phyloP scores from a whole-genome alignment of 1,140 invertebrate species.

The Trachymyrmex septentrionalis region DNA sequence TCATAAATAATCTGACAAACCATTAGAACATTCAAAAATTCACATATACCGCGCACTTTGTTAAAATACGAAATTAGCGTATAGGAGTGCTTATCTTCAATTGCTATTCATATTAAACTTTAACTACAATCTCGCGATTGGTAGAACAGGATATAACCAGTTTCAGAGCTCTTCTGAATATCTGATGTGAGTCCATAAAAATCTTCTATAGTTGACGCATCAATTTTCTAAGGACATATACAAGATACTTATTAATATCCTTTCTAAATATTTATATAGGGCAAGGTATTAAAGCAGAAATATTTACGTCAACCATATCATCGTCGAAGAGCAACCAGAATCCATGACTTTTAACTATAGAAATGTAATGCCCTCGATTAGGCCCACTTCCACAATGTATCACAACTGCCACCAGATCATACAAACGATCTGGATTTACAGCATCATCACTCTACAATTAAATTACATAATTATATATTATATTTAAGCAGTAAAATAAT shows the following conservation, averaged over 20 bases:
- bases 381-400: slow-evolving; percentile 99
- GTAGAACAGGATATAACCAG: slow-evolving; percentile 99
- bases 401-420: slow-evolving; percentile 99
- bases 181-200: slow-evolving; percentile 99
- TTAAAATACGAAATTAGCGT: slow-evolving; percentile 70
- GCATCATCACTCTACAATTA: slow-evolving; percentile 96
- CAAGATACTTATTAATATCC: neutral
- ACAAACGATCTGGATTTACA: slow-evolving; percentile 98
- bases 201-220: slow-evolving; percentile 99
- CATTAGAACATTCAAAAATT: slow-evolving; percentile 70
- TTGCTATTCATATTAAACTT: slow-evolving; percentile 74
- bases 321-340: slow-evolving; percentile 99
- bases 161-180: slow-evolving; percentile 99
- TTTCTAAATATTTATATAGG: neutral
- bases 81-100: slow-evolving; percentile 70
- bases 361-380: slow-evolving; percentile 99
- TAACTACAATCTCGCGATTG: slow-evolving; percentile 95
- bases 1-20: slow-evolving; percentile 70
- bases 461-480: neutral
- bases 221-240: slow-evolving; percentile 95
- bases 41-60: slow-evolving; percentile 59
- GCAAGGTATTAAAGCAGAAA: neutral
- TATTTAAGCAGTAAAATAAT: neutral
- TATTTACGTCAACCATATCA: slow-evolving; percentile 99
- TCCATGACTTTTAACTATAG: slow-evolving; percentile 99